These are phyloP conservation scores for Oophaga sylvatica DNA, from an alignment of 2,797 vertebrate species.

Conservation along the genomic window DNA sequence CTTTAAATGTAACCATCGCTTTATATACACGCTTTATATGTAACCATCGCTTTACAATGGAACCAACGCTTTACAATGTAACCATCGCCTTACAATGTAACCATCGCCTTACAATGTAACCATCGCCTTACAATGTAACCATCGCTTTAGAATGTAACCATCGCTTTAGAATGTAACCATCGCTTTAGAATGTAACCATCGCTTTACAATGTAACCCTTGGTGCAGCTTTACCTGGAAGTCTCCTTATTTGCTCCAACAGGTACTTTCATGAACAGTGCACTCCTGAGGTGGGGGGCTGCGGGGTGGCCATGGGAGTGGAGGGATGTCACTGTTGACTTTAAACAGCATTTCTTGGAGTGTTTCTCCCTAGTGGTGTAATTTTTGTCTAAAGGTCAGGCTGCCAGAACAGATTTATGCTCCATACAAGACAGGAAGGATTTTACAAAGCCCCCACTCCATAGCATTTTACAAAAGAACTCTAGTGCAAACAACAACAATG, in stretches of 20 bases:
- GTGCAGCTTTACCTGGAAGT: conserved; percentile 36
- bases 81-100: no score
- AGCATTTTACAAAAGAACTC: conserved; percentile 21
- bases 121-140: no score
- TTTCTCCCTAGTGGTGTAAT: conserved; percentile 43
- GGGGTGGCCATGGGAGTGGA: not conserved
- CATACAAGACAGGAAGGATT: conserved; percentile 38
- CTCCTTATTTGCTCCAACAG: conserved; percentile 34
- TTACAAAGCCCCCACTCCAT: conserved; percentile 12
- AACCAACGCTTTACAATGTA: no score
- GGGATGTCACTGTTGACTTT: conserved; percentile 44
- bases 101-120: no score
- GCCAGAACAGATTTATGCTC: conserved; percentile 54
- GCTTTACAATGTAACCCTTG: no score
- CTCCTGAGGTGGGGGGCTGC: not conserved
- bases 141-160: no score
- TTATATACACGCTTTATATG: no score
- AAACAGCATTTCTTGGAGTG: conserved; percentile 41
- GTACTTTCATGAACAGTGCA: conserved; percentile 33
- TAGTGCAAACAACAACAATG: conserved; percentile 31
- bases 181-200: no score
- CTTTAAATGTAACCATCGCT: no score
- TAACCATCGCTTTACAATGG: no score
- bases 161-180: no score
- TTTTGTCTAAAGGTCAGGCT: conserved; percentile 55